Evolutionary conservation across 2,888 invertebrate species (phyloP), one percentile per base, ranked within the genome.

Genomic region (Eledone cirrhosa): DNA sequence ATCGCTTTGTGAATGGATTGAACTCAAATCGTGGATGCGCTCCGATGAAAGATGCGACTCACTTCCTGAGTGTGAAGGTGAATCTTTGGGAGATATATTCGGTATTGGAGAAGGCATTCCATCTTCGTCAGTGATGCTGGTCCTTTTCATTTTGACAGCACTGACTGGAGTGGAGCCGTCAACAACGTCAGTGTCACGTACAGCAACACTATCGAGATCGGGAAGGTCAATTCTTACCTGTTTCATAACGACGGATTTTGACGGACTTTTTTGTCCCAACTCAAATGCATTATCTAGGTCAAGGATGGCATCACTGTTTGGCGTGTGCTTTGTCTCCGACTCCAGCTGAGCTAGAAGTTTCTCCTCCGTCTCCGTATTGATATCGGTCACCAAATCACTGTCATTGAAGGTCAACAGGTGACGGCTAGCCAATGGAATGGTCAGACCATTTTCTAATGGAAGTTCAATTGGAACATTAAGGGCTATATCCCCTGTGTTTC

Each of bases 361-460:
- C 22, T 72, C 41, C 31, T 72, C 72, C 16, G 72, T 72, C 31
- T 72, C 72, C 2, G 72, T 72, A 41, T 24, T 72, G 72, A 72
- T 72, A n/a, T 72, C 72, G 2, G 72, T 72, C n/a, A 72, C 72
- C 0, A 72, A 14, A 72, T 72, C 72, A 33, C 41, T 41, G 31
- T 72, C 41, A 19, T 72, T 72, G 31, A 72, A 72, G 22, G 72
- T 72, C 72, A 72, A 72, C 19, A 72, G 33, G 14, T 72, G 22
- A 76, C 29, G 29, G 24, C 48, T 48, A n/a, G 76, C 29, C 76
- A 53, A 22, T 76, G 48, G 14, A 48, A 48, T 53, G 5, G 27
- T 27, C 48, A 76, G 29, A n/a, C 16, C 33, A 76, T 48, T 48
- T 29, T 48, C 48, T 47, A 27, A 24, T 27, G 76, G 48, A 48